phyloP scores from a whole-genome alignment of 2,888 invertebrate species.

The Latrodectus hesperus region DNA sequence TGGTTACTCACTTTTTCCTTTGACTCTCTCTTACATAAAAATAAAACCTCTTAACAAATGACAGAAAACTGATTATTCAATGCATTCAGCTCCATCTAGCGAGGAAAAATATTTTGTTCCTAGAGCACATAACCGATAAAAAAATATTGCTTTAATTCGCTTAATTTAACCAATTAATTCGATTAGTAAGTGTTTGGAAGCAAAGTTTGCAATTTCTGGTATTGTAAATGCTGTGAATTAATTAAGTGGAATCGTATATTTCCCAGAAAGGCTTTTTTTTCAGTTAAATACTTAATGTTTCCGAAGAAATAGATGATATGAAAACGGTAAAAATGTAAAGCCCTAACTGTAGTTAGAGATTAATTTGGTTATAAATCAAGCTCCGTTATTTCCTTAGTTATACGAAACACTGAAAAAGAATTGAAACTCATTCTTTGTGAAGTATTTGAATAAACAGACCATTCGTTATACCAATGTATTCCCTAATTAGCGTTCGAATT shows the following conservation, averaged over 20 bases:
- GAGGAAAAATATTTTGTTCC: conserved; percentile 30
- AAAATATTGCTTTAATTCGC: background rate
- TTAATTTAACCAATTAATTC: conserved; percentile 45
- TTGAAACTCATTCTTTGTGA: background rate
- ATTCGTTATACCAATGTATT: conserved; percentile 1
- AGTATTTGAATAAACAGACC: conserved; percentile 41
- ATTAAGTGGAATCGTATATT: conserved; percentile 21
- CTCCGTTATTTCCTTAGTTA: conserved; percentile 41
- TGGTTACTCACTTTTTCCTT: no score
- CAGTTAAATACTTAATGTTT: background rate
- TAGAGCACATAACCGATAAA: background rate
- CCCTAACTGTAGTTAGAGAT: conserved; percentile 25
- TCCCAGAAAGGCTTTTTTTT: conserved; percentile 6
- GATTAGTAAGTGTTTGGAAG: conserved; percentile 25
- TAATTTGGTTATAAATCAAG: conserved; percentile 65
- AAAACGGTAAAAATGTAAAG: background rate
- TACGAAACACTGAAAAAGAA: conserved; percentile 20
- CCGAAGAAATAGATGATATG: conserved; percentile 15
- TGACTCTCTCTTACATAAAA: no score
- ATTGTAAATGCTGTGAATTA: conserved; percentile 9
- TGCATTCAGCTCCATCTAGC: conserved; percentile 44
- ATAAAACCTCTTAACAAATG: no score
- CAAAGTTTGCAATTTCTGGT: conserved; percentile 14
- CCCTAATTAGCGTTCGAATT: conserved; percentile 57
- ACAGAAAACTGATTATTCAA: no score